These are phyloP conservation scores for Brachirus orientalis DNA, from an alignment of 2,113 vertebrate genomes.

Conservation along the genomic window DNA sequence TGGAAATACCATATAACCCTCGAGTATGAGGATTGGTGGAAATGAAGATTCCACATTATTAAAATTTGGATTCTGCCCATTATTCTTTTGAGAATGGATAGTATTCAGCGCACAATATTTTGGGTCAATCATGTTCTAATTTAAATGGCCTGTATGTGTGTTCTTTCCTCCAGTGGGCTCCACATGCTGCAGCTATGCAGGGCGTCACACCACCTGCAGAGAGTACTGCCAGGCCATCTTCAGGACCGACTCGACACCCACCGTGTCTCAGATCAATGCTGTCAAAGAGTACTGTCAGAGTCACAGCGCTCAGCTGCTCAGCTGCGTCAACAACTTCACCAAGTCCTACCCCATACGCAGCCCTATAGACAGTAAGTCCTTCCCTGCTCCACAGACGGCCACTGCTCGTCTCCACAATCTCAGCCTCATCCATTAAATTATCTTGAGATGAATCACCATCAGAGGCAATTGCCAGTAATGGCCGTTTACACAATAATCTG, in stretches of 20 bases:
- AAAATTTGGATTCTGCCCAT: too few species aligned
- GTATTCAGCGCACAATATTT: neutral
- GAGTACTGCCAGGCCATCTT: constrained; percentile 99
- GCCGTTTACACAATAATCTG: too few species aligned
- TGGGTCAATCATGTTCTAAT: neutral
- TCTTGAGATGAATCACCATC: too few species aligned
- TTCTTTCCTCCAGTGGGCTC: constrained; percentile 89
- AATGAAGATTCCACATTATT: too few species aligned
- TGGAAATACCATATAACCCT: too few species aligned
- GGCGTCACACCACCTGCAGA: constrained; percentile 95
- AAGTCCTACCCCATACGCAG: constrained; percentile 96
- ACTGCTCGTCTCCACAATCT: too few species aligned
- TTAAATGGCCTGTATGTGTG: constrained; percentile 10
- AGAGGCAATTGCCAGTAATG: too few species aligned
- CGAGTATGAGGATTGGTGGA: too few species aligned
- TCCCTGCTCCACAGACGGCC: neutral
- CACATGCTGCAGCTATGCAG: constrained; percentile 94
- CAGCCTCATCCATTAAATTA: too few species aligned
- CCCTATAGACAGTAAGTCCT: constrained; percentile 94
- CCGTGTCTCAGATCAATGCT: constrained; percentile 93
- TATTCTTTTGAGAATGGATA: too few species aligned
- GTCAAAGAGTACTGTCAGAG: constrained; percentile 95
- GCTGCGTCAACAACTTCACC: constrained; percentile 96
- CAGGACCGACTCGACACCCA: constrained; percentile 96
- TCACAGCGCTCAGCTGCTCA: constrained; percentile 90